Base-by-base conservation (phyloP, 2,888 invertebrate species). In the Itoplectis maculator region DNA sequence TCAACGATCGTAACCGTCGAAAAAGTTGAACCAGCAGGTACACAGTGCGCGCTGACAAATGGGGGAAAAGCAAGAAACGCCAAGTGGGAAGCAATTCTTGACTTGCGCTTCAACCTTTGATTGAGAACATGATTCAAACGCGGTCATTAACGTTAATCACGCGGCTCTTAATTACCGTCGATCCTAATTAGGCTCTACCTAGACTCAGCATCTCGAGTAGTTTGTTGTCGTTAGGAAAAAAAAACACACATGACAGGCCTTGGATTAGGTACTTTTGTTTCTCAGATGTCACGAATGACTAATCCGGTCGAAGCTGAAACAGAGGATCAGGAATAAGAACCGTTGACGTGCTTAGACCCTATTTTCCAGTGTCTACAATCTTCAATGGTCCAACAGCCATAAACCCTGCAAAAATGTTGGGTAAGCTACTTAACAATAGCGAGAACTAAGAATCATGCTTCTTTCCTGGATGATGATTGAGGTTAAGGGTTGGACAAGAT, bases 161-260 rank as follows among this genome's bases (percentile, higher is more conserved):
- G n/a, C 23, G 11, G 42, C 54, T 69, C 54, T 37, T 59, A 72
- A 72, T 72, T 72, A 72, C 42, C 59, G 15, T 42, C 56, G 8
- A 15, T 59, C 45, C 56, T 29, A 42, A 45, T 59, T 59, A 45
- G 70, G 70, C 0, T 59, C 7, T 59, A 35, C 45, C 20, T 9
- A 56, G 54, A 54, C 15, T 35, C 37, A 15, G 37, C 59, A 11
- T 35, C 59, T 35, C 35, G 59, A n/a, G 3, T 59, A 0, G n/a
- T 59, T 59, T 59, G 59, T 59, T 15, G n/a, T n/a, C 59, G 15
- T 0, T n/a, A n/a, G 59, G 15, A 35, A 35, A 15, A 40, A 15
- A 37, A 37, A 18, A 29, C 29, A 29, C 29, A 5, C 29, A 5
- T 0, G 37, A 61, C 61, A 40, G 37, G 35, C 37, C 37, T 40